These are phyloP conservation scores for Tetramorium bicarinatum DNA, from an alignment of 2,888 invertebrate genomes.

Conservation along the genomic window DNA sequence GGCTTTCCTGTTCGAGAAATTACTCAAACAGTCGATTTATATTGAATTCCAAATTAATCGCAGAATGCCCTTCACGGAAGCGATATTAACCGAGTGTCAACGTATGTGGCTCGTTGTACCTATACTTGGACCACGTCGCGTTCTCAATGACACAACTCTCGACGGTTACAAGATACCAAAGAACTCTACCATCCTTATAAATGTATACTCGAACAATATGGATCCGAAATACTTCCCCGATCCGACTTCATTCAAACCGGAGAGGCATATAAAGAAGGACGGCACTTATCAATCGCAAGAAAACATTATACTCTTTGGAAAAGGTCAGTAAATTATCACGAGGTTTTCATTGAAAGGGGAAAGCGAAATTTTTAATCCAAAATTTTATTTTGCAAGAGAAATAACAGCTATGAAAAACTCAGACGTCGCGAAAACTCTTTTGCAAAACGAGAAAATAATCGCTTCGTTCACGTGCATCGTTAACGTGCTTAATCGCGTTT, in stretches of 20 bases:
- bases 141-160: slow-evolving; percentile 87
- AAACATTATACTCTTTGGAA: slow-evolving; percentile 84
- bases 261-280: slow-evolving; percentile 88
- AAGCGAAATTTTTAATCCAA: too few species aligned
- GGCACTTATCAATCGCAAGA: slow-evolving; percentile 78
- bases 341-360: too few species aligned
- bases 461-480: background rate
- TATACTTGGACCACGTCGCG: slow-evolving; percentile 87
- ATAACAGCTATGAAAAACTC: background rate
- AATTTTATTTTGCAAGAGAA: background rate
- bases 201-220: slow-evolving; percentile 88
- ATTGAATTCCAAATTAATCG: background rate
- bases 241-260: slow-evolving; percentile 89
- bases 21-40: background rate
- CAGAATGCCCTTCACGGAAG: slow-evolving; percentile 87
- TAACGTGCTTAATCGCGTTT: background rate
- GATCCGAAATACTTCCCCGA: slow-evolving; percentile 89
- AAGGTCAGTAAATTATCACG: slow-evolving; percentile 80
- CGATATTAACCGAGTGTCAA: slow-evolving; percentile 86
- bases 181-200: slow-evolving; percentile 87
- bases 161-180: slow-evolving; percentile 88
- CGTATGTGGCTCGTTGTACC: slow-evolving; percentile 86
- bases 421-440: slow-evolving; percentile 1
- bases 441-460: background rate
- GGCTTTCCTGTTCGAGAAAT: background rate